A percentile compares a stretch with the other conserved stretches of the same genome.
phyloP scores from a whole-genome alignment of 35 echinoderm and acorn worm genomes.

The Apostichopus parvimensis region DNA sequence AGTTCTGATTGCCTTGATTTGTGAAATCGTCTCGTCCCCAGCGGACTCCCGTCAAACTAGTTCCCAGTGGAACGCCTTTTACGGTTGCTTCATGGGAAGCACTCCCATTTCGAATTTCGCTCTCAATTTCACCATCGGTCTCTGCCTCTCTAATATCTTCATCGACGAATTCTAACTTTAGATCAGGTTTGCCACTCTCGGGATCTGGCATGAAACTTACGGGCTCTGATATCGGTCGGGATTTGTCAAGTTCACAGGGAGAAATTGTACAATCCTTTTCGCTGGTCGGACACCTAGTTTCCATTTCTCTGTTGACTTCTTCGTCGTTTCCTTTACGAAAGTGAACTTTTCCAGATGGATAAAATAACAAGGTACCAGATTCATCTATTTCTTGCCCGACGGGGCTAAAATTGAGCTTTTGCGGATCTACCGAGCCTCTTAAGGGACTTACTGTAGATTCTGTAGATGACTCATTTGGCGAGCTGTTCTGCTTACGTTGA shows the following conservation, averaged over 20 bases:
- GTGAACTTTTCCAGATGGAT: conserved; percentile 29
- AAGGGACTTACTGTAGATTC: neutral
- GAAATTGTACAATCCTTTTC: neutral
- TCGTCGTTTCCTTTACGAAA: neutral
- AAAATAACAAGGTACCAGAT: neutral
- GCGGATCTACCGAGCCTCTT: neutral
- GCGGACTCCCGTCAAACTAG: neutral
- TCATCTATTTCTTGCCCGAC: neutral
- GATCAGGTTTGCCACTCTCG: neutral
- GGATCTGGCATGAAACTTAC: neutral
- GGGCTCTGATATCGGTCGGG: neutral
- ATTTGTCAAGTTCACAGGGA: neutral
- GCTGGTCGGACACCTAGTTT: neutral
- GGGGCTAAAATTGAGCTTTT: neutral
- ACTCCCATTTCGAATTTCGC: neutral
- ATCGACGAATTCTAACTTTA: neutral
- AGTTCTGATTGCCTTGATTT: neutral
- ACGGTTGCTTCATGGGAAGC: neutral
- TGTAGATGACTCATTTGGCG: neutral
- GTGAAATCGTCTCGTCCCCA: neutral
- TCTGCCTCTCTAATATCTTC: neutral
- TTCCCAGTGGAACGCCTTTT: neutral
- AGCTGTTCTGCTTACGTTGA: neutral
- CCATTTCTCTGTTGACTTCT: neutral
- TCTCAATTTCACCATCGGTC: neutral